Conservation (phyloP, 1,140 invertebrate genomes). For the Parapsyche elsis region DNA sequence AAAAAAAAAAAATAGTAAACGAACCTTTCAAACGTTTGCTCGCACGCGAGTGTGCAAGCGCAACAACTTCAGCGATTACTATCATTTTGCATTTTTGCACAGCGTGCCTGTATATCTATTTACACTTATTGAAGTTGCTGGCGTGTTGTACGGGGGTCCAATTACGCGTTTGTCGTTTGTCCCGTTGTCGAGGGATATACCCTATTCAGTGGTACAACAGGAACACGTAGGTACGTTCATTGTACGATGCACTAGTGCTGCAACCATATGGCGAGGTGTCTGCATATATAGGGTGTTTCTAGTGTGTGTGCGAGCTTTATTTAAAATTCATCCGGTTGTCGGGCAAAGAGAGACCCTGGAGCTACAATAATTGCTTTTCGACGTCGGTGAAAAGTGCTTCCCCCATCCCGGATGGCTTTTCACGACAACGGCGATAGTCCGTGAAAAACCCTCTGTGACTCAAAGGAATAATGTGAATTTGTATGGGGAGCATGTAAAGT, state of each 20-base stretch:
- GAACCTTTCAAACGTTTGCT: neutral
- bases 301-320: conserved; percentile 41
- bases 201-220: too few species aligned
- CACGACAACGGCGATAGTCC: neutral
- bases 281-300: too few species aligned
- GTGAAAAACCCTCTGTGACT: neutral
- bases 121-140: too few species aligned
- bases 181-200: too few species aligned
- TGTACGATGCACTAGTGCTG: too few species aligned
- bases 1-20: conserved; percentile 15
- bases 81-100: too few species aligned
- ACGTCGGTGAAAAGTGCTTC: conserved; percentile 25
- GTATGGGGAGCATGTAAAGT: neutral
- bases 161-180: too few species aligned
- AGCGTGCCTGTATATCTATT: too few species aligned
- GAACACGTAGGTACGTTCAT: too few species aligned
- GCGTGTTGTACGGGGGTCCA: too few species aligned
- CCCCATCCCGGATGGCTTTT: conserved; percentile 6
- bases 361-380: conserved; percentile 54
- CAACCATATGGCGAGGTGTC: too few species aligned
- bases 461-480: conserved; percentile 3
- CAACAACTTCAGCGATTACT: too few species aligned
- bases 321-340: conserved; percentile 51
- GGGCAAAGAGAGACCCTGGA: conserved; percentile 43
- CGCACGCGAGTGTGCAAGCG: neutral